Percentiles rank a stretch among this genome's conserved stretches.
Conservation (phyloP, 2,113 vertebrate genomes). For the Misgurnus mizolepis region DNA sequence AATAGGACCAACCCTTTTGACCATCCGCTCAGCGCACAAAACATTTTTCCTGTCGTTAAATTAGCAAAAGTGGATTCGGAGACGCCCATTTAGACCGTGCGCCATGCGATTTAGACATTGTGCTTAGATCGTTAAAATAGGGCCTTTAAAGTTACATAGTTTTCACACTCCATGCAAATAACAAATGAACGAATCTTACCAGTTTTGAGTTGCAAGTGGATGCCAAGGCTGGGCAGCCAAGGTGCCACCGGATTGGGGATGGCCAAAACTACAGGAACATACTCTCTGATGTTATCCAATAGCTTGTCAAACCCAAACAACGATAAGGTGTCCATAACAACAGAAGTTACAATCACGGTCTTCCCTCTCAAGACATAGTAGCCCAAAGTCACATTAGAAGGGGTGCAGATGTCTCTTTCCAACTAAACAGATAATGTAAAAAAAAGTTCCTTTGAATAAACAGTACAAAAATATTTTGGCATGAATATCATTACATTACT, state of each 20-base stretch:
- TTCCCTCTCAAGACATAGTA: slow-evolving; percentile 85
- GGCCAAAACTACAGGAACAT: slow-evolving; percentile 80
- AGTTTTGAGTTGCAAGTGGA: slow-evolving; percentile 90
- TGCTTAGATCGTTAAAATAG: no score
- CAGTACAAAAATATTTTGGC: no score
- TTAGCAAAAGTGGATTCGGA: no score
- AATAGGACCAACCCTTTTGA: not conserved
- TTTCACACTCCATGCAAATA: not conserved
- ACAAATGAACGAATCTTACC: slow-evolving; percentile 64
- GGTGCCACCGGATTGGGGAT: slow-evolving; percentile 81
- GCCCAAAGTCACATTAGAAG: slow-evolving; percentile 84
- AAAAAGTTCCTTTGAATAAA: no score
- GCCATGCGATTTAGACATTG: no score
- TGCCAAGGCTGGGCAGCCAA: slow-evolving; percentile 79
- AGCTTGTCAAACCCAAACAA: slow-evolving; percentile 84
- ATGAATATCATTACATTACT: no score
- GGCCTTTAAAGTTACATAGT: no score
- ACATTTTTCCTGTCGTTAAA: no score
- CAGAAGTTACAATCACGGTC: slow-evolving; percentile 79
- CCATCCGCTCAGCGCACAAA: no score
- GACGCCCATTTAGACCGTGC: no score
- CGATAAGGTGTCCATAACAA: slow-evolving; percentile 80
- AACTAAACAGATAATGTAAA: slow-evolving; percentile 71
- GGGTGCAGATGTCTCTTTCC: slow-evolving; percentile 81
- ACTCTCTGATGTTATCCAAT: slow-evolving; percentile 83